Conservation (phyloP, 2,888 invertebrate species). For the Bedellia somnulentella region DNA sequence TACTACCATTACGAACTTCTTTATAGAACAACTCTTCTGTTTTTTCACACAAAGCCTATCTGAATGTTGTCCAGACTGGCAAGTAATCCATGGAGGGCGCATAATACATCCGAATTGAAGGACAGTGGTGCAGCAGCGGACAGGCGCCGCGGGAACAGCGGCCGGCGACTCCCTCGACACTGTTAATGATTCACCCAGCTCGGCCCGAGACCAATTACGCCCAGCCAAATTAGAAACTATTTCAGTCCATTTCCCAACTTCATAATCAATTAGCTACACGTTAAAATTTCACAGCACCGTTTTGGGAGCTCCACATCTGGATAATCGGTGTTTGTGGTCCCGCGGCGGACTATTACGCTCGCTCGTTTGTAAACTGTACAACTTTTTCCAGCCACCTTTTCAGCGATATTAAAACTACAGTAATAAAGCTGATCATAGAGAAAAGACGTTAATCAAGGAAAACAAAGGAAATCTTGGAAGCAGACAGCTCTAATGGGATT, state of each 20-base stretch:
- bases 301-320: slow-evolving; percentile 49
- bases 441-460: slow-evolving; percentile 5
- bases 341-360: slow-evolving; percentile 47
- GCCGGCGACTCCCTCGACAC: slow-evolving; percentile 17
- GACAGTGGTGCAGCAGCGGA: too few species aligned
- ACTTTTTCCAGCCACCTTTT: too few species aligned
- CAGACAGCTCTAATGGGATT: slow-evolving; percentile 46
- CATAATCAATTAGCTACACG: slow-evolving; percentile 60
- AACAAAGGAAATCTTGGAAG: slow-evolving; percentile 30
- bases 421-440: too few species aligned
- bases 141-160: not conserved
- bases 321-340: slow-evolving; percentile 60
- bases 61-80: too few species aligned
- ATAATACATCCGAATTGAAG: slow-evolving; percentile 20
- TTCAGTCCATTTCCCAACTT: slow-evolving; percentile 56
- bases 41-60: too few species aligned
- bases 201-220: slow-evolving; percentile 48
- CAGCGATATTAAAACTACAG: too few species aligned
- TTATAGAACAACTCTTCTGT: too few species aligned
- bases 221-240: slow-evolving; percentile 57
- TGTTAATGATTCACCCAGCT: slow-evolving; percentile 48
- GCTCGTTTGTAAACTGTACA: too few species aligned
- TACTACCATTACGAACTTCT: too few species aligned
- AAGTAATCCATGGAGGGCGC: too few species aligned
- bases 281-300: slow-evolving; percentile 53